Conservation (phyloP, 1,140 invertebrate species). For the Laupala kohalensis region DNA sequence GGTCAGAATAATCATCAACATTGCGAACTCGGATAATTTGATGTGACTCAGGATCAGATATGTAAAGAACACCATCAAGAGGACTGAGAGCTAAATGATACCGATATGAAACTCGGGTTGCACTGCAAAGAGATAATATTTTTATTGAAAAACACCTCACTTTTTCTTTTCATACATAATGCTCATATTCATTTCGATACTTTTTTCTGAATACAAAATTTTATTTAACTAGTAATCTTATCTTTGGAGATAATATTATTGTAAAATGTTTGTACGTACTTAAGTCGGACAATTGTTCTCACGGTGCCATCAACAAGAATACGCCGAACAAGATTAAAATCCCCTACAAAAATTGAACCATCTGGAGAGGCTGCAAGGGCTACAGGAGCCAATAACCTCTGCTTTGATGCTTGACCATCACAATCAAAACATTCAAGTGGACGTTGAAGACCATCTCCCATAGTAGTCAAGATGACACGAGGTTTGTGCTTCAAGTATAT, state of each 20-base stretch:
- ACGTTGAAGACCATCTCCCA: conserved; percentile 84
- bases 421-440: conserved; percentile 71
- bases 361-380: conserved; percentile 80
- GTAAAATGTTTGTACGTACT: conserved; percentile 44
- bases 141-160: no score
- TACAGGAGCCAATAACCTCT: conserved; percentile 77
- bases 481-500: conserved; percentile 92
- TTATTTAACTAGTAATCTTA: not conserved
- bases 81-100: conserved; percentile 92
- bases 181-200: no score
- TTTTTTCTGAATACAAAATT: no score
- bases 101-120: conserved; percentile 83
- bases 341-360: conserved; percentile 89
- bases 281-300: conserved; percentile 74
- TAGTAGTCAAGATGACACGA: conserved; percentile 75
- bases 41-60: conserved; percentile 88
- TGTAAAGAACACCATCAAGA: conserved; percentile 82
- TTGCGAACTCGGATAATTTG: conserved; percentile 83
- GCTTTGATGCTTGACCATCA: conserved; percentile 66
- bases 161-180: no score
- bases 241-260: not conserved
- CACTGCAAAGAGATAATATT: conserved; percentile 40
- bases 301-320: conserved; percentile 79
- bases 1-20: conserved; percentile 68
- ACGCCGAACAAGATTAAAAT: conserved; percentile 87